These are phyloP conservation scores for Asarcornis scutulata DNA, from an alignment of 2,113 vertebrate species.

Conservation along the genomic window DNA sequence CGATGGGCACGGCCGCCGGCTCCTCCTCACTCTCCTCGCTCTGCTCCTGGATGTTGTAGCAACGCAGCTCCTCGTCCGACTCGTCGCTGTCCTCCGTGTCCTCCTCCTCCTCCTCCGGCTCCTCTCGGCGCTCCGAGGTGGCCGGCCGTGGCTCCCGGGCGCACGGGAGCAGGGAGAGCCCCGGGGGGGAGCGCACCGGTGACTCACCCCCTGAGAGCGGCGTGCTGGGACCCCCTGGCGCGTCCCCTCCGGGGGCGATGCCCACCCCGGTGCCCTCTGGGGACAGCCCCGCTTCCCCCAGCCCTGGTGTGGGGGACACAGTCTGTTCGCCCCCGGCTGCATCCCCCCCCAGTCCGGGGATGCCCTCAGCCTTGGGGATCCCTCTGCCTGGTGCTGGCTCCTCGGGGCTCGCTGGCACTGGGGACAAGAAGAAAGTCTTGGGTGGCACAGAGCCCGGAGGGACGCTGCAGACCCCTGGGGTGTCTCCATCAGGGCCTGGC, in stretches of 20 bases:
- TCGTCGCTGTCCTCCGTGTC: constrained; percentile 92
- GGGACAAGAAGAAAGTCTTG: constrained; percentile 68
- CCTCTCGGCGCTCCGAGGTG: constrained; percentile 58
- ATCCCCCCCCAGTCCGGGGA: neutral
- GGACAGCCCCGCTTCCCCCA: neutral
- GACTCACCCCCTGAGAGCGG: fast-evolving
- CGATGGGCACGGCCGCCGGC: constrained; percentile 82
- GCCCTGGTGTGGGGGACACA: fast-evolving
- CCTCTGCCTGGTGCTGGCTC: neutral
- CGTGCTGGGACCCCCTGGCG: neutral
- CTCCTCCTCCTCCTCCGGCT: constrained; percentile 83
- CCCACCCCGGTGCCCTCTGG: neutral
- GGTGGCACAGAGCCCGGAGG: neutral
- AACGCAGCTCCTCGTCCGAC: constrained; percentile 89
- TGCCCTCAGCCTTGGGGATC: fast-evolving
- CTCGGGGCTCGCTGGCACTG: neutral
- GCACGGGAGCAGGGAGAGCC: neutral
- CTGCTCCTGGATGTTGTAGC: constrained; percentile 87
- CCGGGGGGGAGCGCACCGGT: neutral
- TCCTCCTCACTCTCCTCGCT: constrained; percentile 96
- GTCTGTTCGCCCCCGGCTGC: neutral
- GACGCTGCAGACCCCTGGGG: neutral
- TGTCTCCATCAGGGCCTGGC: neutral
- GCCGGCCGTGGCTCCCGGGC: neutral
- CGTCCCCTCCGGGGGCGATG: neutral